phyloP scores from a whole-genome alignment of 2,797 vertebrate species.

The Meriones psammophilus region DNA sequence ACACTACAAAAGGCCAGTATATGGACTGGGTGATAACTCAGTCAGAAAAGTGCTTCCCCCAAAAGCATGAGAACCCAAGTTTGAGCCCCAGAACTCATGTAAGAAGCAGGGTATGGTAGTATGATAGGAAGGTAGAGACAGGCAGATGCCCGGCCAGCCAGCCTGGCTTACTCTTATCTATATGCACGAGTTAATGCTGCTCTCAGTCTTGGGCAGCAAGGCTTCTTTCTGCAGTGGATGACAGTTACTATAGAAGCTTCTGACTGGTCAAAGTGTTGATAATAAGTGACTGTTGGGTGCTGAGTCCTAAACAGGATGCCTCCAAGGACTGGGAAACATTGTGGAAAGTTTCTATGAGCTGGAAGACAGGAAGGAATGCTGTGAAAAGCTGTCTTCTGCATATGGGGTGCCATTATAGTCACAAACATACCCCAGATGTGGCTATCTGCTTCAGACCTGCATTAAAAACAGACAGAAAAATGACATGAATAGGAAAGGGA shows the following conservation, averaged over 20 bases:
- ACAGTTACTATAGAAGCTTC: too few species aligned
- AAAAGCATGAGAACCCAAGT: neutral
- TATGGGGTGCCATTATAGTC: too few species aligned
- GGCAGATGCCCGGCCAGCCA: neutral
- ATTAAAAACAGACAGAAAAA: neutral
- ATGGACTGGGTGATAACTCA: neutral
- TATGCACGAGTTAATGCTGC: too few species aligned
- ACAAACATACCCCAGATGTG: neutral
- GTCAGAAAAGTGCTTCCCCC: neutral
- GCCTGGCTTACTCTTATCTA: neutral
- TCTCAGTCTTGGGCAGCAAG: neutral
- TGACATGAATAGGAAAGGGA: neutral
- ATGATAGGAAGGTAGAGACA: neutral
- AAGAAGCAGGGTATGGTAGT: neutral
- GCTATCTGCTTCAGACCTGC: neutral
- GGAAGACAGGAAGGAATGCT: neutral
- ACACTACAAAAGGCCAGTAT: neutral
- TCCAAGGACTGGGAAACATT: neutral
- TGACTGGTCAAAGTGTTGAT: too few species aligned
- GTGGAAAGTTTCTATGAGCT: neutral
- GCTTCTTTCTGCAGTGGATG: too few species aligned
- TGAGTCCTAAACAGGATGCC: neutral
- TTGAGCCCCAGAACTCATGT: neutral
- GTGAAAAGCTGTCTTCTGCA: neutral
- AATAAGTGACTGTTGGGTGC: neutral